Percentiles rank a stretch among this genome's conserved stretches.
phyloP scores from a whole-genome alignment of 2,797 vertebrate genomes.

The Microctenopoma lineatum region DNA sequence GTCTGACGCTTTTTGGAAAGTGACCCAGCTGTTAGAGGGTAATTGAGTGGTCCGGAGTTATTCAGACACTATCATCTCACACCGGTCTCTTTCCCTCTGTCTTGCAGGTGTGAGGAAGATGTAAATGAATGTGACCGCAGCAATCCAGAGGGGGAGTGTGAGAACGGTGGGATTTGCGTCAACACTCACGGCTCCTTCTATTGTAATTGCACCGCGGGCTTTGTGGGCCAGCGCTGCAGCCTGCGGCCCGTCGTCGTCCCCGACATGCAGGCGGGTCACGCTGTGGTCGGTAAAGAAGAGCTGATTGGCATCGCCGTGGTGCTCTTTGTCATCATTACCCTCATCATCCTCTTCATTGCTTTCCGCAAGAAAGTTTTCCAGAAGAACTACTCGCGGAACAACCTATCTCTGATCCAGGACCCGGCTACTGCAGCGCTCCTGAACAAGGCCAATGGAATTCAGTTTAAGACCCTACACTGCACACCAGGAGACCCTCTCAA shows the following conservation, averaged over 20 bases:
- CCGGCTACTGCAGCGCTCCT: constrained; percentile 94
- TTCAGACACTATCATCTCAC: constrained; percentile 10
- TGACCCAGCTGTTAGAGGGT: not conserved
- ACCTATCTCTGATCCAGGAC: constrained; percentile 94
- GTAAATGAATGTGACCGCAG: constrained; percentile 91
- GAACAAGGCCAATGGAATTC: constrained; percentile 93
- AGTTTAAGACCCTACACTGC: constrained; percentile 90
- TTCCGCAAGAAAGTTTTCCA: constrained; percentile 97
- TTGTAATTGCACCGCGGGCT: constrained; percentile 95
- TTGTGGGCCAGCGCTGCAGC: constrained; percentile 90
- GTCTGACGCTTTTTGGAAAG: not conserved
- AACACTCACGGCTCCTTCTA: constrained; percentile 95
- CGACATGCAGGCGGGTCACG: constrained; percentile 95
- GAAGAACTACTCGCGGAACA: constrained; percentile 95
- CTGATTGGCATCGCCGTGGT: constrained; percentile 94
- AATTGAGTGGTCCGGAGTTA: not conserved
- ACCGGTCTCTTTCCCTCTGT: constrained; percentile 8
- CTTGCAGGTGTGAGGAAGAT: constrained; percentile 92
- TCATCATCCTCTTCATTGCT: constrained; percentile 91
- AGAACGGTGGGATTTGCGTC: constrained; percentile 92
- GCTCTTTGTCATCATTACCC: constrained; percentile 90
- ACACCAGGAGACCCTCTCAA: constrained; percentile 88
- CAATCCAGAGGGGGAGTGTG: constrained; percentile 87
- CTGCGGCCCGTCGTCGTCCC: constrained; percentile 94
- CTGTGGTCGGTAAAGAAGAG: constrained; percentile 95